Evolutionary conservation across 2,113 vertebrate genomes (phyloP).

Genomic region (Fulica atra): DNA sequence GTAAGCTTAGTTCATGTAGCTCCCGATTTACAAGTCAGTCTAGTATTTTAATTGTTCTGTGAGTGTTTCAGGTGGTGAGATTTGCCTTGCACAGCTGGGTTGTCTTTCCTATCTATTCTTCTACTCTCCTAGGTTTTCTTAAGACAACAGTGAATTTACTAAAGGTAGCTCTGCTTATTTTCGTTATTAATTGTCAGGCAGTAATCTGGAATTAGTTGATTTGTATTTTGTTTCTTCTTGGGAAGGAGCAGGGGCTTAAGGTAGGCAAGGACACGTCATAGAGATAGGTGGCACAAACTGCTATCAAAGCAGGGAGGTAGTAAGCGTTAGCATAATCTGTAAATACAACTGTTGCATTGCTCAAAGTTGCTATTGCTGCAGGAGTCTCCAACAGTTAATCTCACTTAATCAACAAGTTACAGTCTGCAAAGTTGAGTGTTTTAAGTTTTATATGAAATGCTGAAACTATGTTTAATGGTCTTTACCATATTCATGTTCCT

Average conservation of each 20-base stretch:
- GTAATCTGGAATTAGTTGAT: not conserved
- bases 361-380: not conserved
- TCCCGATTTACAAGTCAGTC: not conserved
- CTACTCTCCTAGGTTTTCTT: not conserved
- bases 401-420: not conserved
- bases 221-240: not conserved
- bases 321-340: not conserved
- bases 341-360: not conserved
- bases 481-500: fast-evolving
- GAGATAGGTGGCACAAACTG: not conserved
- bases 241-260: not conserved
- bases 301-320: not conserved
- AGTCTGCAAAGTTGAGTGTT: not conserved
- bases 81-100: fast-evolving
- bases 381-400: not conserved
- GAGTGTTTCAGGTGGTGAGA: not conserved
- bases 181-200: not conserved
- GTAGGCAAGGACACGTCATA: not conserved
- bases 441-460: not conserved
- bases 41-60: not conserved
- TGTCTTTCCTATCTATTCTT: not conserved
- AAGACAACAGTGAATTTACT: not conserved
- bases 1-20: not conserved
- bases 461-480: not conserved
- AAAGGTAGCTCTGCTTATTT: not conserved